Evolutionary conservation across 2,113 vertebrate genomes (phyloP).

Genomic region (Aptenodytes forsteri): DNA sequence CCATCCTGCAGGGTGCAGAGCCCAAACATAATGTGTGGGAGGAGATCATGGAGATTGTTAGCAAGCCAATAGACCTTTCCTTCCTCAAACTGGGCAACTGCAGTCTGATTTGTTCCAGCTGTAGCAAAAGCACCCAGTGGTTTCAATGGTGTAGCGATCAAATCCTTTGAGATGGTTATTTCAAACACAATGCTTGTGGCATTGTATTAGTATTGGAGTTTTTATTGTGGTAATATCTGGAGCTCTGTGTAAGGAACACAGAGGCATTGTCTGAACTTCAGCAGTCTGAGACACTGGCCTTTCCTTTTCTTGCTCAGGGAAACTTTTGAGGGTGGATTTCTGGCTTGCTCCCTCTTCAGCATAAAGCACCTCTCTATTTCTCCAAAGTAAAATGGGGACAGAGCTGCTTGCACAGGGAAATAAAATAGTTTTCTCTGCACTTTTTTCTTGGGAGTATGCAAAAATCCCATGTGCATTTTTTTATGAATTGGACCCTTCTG

Average conservation of each 20-base stretch:
- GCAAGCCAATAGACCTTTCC: not conserved
- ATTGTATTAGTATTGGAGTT: not conserved
- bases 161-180: not conserved
- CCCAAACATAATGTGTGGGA: not conserved
- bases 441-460: slow-evolving; percentile 48
- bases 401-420: slow-evolving; percentile 47
- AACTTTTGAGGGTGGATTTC: not conserved
- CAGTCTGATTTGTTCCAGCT: not conserved
- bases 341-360: not conserved
- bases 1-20: not conserved
- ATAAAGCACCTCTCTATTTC: slow-evolving; percentile 24
- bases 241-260: not conserved
- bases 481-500: slow-evolving; percentile 71
- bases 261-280: not conserved
- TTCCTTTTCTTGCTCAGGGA: not conserved
- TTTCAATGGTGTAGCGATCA: not conserved
- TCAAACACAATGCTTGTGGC: not conserved
- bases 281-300: not conserved
- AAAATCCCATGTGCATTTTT: slow-evolving; percentile 68
- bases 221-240: not conserved
- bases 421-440: slow-evolving; percentile 34
- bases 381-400: slow-evolving; percentile 8
- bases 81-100: not conserved
- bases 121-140: not conserved
- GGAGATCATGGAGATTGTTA: not conserved